Percentiles rank a stretch among this genome's conserved stretches.
phyloP scores from a whole-genome alignment of 2,888 invertebrate species.

The Lumbricus terrestris region DNA sequence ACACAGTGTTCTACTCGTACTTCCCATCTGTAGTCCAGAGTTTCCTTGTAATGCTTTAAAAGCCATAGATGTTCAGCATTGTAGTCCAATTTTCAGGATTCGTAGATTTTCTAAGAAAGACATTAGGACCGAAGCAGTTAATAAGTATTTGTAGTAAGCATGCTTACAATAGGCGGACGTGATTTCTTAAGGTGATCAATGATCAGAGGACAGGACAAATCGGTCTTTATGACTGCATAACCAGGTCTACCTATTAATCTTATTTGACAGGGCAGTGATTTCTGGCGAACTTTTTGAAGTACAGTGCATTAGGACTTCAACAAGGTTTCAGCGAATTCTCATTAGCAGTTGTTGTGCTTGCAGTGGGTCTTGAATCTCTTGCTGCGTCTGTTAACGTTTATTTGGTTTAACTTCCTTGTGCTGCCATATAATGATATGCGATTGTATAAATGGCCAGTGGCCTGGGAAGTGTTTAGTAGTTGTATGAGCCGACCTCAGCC shows the following conservation, averaged over 20 bases:
- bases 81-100: background rate
- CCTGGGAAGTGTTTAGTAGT: background rate
- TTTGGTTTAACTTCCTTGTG: background rate
- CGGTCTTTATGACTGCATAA: background rate
- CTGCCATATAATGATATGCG: background rate
- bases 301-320: background rate
- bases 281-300: background rate
- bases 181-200: background rate
- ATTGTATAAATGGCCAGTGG: background rate
- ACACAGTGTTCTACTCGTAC: background rate
- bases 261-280: background rate
- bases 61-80: background rate
- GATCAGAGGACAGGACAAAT: background rate
- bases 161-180: background rate
- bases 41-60: background rate
- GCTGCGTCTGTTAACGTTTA: background rate
- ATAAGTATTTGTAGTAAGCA: background rate
- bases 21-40: background rate
- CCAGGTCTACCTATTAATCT: too few species aligned
- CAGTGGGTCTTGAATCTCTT: background rate
- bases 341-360: background rate
- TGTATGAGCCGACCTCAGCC: background rate
- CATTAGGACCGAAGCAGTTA: background rate
- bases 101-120: background rate
- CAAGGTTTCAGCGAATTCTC: background rate